Conservation (phyloP, 1,140 invertebrate genomes). For the Caenorhabditis latens region DNA sequence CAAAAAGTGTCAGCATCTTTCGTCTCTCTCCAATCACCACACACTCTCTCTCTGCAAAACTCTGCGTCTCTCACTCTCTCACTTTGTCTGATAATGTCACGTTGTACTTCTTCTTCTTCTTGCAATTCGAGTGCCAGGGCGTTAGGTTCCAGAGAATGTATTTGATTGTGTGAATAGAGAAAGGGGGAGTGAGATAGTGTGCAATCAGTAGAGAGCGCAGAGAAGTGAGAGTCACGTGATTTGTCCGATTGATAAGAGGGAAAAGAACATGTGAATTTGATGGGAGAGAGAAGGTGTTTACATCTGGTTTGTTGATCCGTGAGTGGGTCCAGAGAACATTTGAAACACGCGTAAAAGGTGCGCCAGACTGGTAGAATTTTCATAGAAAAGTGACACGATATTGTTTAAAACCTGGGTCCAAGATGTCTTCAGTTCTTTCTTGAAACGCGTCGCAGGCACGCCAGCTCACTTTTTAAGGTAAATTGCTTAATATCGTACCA, state of each 20-base stretch:
- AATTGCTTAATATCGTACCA: too few relatives aligned
- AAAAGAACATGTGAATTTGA: constrained; percentile 23
- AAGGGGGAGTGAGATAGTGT: neutral
- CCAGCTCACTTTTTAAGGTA: too few relatives aligned
- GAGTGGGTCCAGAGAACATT: neutral
- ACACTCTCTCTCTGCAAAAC: neutral
- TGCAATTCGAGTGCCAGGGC: neutral
- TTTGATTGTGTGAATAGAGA: too few relatives aligned
- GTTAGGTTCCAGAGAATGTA: too few relatives aligned
- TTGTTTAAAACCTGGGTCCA: too few relatives aligned
- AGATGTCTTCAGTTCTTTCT: too few relatives aligned
- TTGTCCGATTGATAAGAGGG: neutral
- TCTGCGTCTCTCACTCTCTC: constrained; percentile 20
- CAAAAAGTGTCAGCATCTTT: neutral
- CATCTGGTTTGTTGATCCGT: constrained; percentile 10
- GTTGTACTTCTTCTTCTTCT: constrained; percentile 5
- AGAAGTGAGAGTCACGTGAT: constrained; percentile 33
- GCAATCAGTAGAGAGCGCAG: neutral
- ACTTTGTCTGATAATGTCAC: neutral
- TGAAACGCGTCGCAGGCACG: too few relatives aligned
- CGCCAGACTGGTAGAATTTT: too few relatives aligned
- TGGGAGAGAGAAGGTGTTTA: neutral
- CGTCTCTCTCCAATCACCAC: neutral
- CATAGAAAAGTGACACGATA: too few relatives aligned
- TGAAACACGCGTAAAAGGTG: too few relatives aligned